Evolutionary conservation across 2,888 invertebrate genomes (phyloP), one percentile per base, ranked within the genome.

Genomic region (Lordiphosa andalusiaca): DNA sequence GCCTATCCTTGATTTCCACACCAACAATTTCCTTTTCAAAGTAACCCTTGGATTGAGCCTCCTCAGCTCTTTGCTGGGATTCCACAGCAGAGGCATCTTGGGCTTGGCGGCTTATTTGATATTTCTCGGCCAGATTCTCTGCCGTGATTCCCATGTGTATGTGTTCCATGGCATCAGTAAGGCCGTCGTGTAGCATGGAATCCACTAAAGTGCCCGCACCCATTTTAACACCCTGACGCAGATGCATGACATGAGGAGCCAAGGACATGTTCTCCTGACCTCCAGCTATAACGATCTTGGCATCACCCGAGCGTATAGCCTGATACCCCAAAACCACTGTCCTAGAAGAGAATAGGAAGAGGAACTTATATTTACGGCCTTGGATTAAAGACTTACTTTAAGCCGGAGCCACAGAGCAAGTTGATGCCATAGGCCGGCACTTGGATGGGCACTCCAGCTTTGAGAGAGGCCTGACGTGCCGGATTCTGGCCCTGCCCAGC

Each of bases 221-320:
- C 89, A 94, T 90, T 90, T 93, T 94, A 3, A 91, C 83, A 9
- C 93, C 93, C 62, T 89, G 85, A 44, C 96, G 91, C 64, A 95
- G 76, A 71, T 92, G 89, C 30, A 92, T 89, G 4, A 91, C 91
- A 87, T 96, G 96, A 1, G 93, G 94, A 3, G 95, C 92, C 88
- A 91, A 91, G 52, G 94, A 94, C 96, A 96, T 96, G 73, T 90
- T 94, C 89, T 96, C 96, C 90, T 95, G 95, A 0, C 96, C 96
- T 30, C 95, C 95, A 73, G 94, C 93, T 16, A 96, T 91, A 4
- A 95, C 92, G 63, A 95, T 90, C 21, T 90, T 88, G 2, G 92
- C 90, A 77, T 95, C 94, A 4, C 93, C 94, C 48, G 90, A 87
- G 65, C 91, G 91, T 57, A 96, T 93, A 0, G 94, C 91, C 86